These are phyloP conservation scores for Daphoenositta chrysoptera DNA, from an alignment of 2,113 vertebrate species.

Conservation along the genomic window DNA sequence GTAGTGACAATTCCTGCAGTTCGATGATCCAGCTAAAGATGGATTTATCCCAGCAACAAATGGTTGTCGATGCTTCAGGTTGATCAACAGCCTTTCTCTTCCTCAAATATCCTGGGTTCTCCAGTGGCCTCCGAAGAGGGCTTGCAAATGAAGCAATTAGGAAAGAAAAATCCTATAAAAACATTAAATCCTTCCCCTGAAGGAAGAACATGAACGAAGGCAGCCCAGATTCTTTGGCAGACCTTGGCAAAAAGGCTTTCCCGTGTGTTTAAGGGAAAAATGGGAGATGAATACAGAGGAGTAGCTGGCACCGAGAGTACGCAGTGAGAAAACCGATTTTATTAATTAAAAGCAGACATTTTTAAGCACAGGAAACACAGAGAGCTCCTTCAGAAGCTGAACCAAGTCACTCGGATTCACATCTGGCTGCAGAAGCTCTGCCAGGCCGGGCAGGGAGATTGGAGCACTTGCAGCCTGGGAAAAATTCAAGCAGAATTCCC, in stretches of 20 bases:
- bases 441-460: not conserved
- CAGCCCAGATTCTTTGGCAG: not conserved
- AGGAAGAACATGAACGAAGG: not conserved
- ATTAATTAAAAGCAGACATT: not conserved
- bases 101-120: not conserved
- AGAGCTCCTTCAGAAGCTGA: not conserved
- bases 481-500: not conserved
- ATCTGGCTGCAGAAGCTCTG: not conserved
- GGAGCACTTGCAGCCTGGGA: not conserved
- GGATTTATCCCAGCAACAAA: not conserved
- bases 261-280: not conserved
- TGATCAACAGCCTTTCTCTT: not conserved
- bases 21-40: not conserved
- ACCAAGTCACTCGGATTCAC: not conserved
- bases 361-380: not conserved
- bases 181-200: not conserved
- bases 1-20: not conserved
- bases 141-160: not conserved
- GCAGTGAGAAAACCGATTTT: accelerated
- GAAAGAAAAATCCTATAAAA: not conserved
- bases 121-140: not conserved
- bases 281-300: not conserved
- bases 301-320: not conserved
- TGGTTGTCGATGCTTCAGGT: not conserved
- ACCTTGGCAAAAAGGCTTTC: not conserved